These are phyloP conservation scores for Lampris megalopsis DNA, from an alignment of 2,113 vertebrate genomes.

Conservation along the genomic window DNA sequence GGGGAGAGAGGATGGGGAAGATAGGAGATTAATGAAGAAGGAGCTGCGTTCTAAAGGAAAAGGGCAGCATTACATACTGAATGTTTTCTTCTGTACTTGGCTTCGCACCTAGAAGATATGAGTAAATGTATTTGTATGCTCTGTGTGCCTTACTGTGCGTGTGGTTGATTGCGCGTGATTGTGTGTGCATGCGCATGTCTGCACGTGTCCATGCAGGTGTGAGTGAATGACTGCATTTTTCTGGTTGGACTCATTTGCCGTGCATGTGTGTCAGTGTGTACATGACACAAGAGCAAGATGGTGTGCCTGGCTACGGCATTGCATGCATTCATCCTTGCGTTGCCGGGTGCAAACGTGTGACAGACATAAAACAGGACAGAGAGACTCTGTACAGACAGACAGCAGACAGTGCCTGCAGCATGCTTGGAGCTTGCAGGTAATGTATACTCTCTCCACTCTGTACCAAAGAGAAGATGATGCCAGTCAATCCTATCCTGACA, in stretches of 20 bases:
- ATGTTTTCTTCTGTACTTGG: background rate
- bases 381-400: conserved; percentile 68
- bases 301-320: conserved; percentile 28
- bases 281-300: conserved; percentile 13
- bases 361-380: conserved; percentile 70
- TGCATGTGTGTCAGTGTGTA: background rate
- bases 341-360: conserved; percentile 55
- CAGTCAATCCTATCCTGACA: conserved; percentile 77
- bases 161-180: too few relatives aligned
- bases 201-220: conserved; percentile 2
- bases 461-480: conserved; percentile 78
- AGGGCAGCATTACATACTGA: conserved; percentile 10
- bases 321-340: conserved; percentile 62
- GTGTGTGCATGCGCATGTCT: background rate
- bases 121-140: background rate
- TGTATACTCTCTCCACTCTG: conserved; percentile 64
- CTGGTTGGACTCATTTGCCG: background rate
- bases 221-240: background rate
- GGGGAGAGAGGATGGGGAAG: background rate
- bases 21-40: background rate
- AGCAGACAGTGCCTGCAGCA: conserved; percentile 77
- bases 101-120: background rate
- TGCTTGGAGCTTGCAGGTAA: conserved; percentile 76
- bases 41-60: conserved; percentile 14
- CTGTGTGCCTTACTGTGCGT: background rate